These are phyloP conservation scores for Nothura maculosa DNA, from an alignment of 2,797 vertebrate genomes.

Conservation along the genomic window DNA sequence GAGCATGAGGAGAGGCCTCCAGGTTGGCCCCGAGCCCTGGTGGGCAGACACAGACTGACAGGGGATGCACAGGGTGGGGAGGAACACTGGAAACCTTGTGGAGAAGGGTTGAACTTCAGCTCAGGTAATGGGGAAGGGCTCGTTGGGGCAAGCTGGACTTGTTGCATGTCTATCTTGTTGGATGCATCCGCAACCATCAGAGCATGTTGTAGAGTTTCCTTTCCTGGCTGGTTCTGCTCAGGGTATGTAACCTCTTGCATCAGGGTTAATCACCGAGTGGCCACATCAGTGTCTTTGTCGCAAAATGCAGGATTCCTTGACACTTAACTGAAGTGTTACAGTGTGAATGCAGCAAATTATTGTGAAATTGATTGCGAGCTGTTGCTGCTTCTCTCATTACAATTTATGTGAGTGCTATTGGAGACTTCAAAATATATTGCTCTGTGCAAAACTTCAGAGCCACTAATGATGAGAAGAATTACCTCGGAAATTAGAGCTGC, in stretches of 20 bases:
- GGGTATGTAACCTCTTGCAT: neutral
- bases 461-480: constrained; percentile 59
- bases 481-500: constrained; percentile 62
- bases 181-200: neutral
- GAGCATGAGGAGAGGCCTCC: neutral
- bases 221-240: neutral
- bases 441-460: constrained; percentile 25
- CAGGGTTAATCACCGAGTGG: neutral
- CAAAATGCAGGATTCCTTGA: neutral
- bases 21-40: neutral
- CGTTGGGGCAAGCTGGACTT: neutral
- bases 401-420: constrained; percentile 19
- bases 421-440: constrained; percentile 30
- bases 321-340: constrained; percentile 42
- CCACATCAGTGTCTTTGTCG: neutral
- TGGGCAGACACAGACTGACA: neutral
- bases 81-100: neutral
- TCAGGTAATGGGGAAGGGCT: neutral
- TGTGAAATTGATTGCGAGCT: constrained; percentile 34
- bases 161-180: neutral
- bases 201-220: neutral
- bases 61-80: neutral
- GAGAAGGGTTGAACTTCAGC: neutral
- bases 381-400: constrained; percentile 29
- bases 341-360: constrained; percentile 43